These are phyloP conservation scores for Tretioscincus oriximinensis DNA, from an alignment of 2,113 vertebrate species.

Conservation along the genomic window DNA sequence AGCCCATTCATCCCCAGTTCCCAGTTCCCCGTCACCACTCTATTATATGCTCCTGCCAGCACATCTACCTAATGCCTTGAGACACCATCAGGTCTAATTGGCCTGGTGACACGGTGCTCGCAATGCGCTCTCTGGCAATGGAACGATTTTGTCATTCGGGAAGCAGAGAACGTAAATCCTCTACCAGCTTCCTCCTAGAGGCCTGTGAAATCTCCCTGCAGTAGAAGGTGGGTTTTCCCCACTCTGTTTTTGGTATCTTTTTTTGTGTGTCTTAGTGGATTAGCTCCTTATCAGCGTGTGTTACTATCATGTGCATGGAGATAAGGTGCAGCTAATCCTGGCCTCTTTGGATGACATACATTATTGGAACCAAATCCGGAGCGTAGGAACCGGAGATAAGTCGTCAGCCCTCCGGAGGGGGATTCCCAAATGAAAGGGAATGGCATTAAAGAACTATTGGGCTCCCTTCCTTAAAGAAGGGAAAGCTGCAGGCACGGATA, in stretches of 20 bases:
- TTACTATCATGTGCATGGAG: constrained; percentile 35
- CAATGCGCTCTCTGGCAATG: constrained; percentile 6
- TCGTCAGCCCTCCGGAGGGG: not conserved
- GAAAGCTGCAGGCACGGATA: no score
- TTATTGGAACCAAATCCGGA: not conserved
- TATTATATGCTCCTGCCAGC: constrained; percentile 3
- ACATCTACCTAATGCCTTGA: not conserved
- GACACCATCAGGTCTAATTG: constrained; percentile 33
- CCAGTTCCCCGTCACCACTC: not conserved
- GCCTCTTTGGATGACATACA: constrained; percentile 52
- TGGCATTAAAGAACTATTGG: not conserved
- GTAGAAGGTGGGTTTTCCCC: not conserved
- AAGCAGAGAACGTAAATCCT: constrained; percentile 42
- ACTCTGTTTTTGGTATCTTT: not conserved
- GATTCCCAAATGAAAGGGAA: not conserved
- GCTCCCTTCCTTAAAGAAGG: constrained; percentile 35
- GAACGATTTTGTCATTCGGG: constrained; percentile 21
- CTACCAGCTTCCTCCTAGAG: constrained; percentile 37
- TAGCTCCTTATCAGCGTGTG: constrained; percentile 42
- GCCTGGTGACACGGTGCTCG: not conserved
- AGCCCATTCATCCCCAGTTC: not conserved
- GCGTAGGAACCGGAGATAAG: constrained; percentile 27
- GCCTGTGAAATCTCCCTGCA: constrained; percentile 42
- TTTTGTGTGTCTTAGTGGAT: constrained; percentile 49
- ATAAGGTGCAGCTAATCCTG: constrained; percentile 58